These are phyloP conservation scores for Lithophane socia DNA, from an alignment of 2,888 invertebrate species.

Conservation along the genomic window DNA sequence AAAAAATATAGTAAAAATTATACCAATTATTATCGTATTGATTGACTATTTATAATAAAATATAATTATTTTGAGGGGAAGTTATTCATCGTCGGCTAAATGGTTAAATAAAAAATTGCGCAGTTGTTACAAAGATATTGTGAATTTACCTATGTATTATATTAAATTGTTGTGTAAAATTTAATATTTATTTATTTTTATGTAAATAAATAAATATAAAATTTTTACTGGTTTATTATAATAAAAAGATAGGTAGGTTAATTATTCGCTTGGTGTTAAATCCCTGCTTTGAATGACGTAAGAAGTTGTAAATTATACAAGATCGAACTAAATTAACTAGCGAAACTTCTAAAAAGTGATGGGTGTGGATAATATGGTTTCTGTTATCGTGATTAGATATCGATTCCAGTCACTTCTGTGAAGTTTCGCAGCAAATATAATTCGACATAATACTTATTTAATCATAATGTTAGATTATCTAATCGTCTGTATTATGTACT, in stretches of 20 bases:
- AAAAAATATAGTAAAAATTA: conserved; percentile 31
- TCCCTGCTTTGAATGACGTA: conserved; percentile 22
- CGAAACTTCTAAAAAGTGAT: background rate
- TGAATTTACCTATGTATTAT: conserved; percentile 25
- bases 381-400: background rate
- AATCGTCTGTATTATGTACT: conserved; percentile 30
- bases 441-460: background rate
- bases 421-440: background rate
- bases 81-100: conserved; percentile 9
- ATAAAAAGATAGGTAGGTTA: background rate
- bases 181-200: too few relatives aligned
- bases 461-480: conserved; percentile 9
- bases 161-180: background rate
- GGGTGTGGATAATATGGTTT: background rate
- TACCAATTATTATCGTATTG: conserved; percentile 17
- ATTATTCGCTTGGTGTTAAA: conserved; percentile 38
- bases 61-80: conserved; percentile 13
- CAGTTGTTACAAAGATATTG: conserved; percentile 34
- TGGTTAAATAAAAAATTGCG: conserved; percentile 16
- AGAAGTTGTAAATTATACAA: background rate
- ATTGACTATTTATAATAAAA: conserved; percentile 30
- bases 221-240: conserved; percentile 7
- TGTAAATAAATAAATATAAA: background rate
- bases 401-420: too few relatives aligned
- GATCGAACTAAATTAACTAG: background rate